Evolutionary conservation across 1,140 invertebrate species (phyloP), one percentile per base, ranked within the genome.

Genomic region (Drosophila takahashii): DNA sequence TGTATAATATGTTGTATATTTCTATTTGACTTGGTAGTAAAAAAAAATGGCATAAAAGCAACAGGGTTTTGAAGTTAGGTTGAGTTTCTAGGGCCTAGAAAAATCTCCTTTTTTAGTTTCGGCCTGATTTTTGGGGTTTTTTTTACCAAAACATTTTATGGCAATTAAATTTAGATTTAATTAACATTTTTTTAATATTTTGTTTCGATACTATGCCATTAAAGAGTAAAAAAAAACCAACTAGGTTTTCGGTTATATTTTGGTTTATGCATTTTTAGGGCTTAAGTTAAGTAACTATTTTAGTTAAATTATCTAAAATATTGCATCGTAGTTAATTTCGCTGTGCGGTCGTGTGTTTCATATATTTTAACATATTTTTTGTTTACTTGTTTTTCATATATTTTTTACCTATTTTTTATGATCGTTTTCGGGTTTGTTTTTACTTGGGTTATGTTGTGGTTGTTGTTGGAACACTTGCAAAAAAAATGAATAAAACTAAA

Each of bases 401-500:
- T 22, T 22, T 57, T 44, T 57, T 57, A 37, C 48, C 47, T 29
- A 48, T 48, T 29, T 48, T 16, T 15, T 29, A 13, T 2, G n/a
- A 29, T 15, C n/a, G 15, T 26, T 32, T 48, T 32, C 9, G 5
- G 26, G 27, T 26, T 48, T 18, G 6, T 51, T 27, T 58, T 29
- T 15, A 11, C 3, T 61, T 37, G n/a, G 18, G 10, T 39, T 58
- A 57, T n/a, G n/a, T n/a, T n/a, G n/a, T n/a, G n/a, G n/a, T 58
- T 57, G 18, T 16, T 29, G 15, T 62, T 62, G 34, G 39, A 22
- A 37, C 50, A 27, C 61, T 44, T 8, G 16, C n/a, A 27, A 58
- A 50, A 34, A 66, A 66, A 50, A 36, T 10, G 8, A 15, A 18
- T 18, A 11, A 44, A 44, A 44, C 41, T n/a, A 13, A 48, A 64